Evolutionary conservation across 2,797 vertebrate genomes (phyloP).

Genomic region (Poecilia picta): DNA sequence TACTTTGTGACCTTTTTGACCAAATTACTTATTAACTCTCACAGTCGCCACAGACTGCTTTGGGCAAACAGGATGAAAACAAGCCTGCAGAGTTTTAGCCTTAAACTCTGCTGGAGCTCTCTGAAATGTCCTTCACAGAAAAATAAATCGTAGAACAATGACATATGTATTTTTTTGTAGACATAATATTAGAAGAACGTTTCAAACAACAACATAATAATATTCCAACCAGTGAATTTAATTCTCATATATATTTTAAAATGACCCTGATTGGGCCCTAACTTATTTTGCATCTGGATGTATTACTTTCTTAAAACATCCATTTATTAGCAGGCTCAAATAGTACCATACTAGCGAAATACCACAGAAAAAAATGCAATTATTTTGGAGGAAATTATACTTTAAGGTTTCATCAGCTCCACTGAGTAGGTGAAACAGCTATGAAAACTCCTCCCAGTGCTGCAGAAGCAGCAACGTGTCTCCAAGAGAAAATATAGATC

Average conservation of each 20-base stretch:
- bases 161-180: background rate
- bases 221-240: background rate
- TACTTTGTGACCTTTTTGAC: slow-evolving; percentile 43
- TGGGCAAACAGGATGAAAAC: slow-evolving; percentile 43
- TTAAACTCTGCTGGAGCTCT: background rate
- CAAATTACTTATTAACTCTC: slow-evolving; percentile 68
- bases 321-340: background rate
- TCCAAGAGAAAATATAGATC: slow-evolving; percentile 46
- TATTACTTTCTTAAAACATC: background rate
- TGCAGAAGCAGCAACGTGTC: slow-evolving; percentile 18
- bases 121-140: background rate
- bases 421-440: slow-evolving; percentile 13
- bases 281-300: background rate
- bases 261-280: background rate
- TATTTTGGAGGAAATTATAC: background rate
- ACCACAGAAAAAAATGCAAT: background rate
- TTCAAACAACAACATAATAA: background rate
- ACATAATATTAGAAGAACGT: background rate
- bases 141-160: background rate
- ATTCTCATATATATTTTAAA: background rate
- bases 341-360: background rate
- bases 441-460: slow-evolving; percentile 6
- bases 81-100: background rate
- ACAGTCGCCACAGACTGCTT: slow-evolving; percentile 44
- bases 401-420: background rate